These are phyloP conservation scores for Tragelaphus strepsiceros DNA, from an alignment of 2,113 vertebrate species.

Conservation along the genomic window DNA sequence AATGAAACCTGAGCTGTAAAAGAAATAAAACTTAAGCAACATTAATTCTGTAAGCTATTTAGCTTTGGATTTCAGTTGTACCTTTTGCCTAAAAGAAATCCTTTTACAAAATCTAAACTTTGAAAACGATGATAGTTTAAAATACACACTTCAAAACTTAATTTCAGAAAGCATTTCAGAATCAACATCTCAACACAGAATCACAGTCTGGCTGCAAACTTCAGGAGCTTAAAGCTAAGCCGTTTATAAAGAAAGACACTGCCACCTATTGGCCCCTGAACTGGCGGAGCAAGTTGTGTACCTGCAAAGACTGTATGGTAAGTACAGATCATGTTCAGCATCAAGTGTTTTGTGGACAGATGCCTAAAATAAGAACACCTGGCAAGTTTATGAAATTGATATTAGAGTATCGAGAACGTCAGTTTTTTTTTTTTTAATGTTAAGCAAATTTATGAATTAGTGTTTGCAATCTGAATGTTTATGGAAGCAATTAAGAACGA, in stretches of 20 bases:
- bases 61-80: neutral
- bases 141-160: slow-evolving; percentile 5
- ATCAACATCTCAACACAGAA: slow-evolving; percentile 23
- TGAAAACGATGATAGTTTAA: neutral
- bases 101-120: neutral
- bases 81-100: neutral
- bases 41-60: neutral
- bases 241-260: slow-evolving; percentile 74
- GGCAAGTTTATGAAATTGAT: neutral
- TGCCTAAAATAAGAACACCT: neutral
- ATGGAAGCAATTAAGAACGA: neutral
- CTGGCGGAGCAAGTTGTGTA: slow-evolving; percentile 93
- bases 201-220: slow-evolving; percentile 79
- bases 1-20: neutral
- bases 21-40: neutral
- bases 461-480: neutral
- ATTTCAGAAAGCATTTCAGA: slow-evolving; percentile 71
- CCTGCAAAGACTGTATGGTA: slow-evolving; percentile 91
- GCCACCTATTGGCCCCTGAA: slow-evolving; percentile 92
- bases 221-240: slow-evolving; percentile 80
- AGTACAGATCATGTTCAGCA: neutral
- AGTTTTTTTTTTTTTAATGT: neutral
- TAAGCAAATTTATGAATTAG: neutral
- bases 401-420: neutral
- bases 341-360: neutral